phyloP scores from a whole-genome alignment of 2,888 invertebrate genomes.

The Tipula unca region DNA sequence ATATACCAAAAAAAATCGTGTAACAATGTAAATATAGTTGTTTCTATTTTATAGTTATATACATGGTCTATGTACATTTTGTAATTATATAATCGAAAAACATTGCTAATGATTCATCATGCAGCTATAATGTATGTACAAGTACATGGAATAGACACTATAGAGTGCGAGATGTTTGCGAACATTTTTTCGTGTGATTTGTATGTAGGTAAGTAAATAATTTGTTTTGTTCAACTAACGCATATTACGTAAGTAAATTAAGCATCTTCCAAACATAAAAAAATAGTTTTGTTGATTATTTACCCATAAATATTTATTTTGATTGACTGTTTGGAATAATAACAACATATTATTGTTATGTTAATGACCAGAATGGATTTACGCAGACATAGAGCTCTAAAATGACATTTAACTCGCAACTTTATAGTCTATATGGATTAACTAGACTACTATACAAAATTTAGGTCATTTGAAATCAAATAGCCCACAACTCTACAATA shows the following conservation, averaged over 20 bases:
- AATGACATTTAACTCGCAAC: neutral
- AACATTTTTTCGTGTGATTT: neutral
- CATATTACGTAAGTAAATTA: neutral
- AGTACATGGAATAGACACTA: neutral
- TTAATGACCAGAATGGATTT: neutral
- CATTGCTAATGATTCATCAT: neutral
- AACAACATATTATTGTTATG: neutral
- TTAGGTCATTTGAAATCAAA: neutral
- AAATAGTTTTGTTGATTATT: neutral
- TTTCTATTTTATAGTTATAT: neutral
- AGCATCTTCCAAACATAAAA: neutral
- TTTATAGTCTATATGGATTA: neutral
- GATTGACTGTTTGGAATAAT: neutral
- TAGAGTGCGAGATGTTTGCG: neutral
- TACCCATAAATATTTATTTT: neutral
- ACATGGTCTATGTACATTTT: neutral
- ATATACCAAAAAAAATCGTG: neutral
- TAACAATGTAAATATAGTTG: neutral
- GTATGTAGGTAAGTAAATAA: neutral
- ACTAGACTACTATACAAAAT: neutral
- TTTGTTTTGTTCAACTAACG: neutral
- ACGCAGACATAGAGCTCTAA: neutral
- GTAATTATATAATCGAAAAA: neutral
- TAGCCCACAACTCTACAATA: neutral
- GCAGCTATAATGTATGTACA: neutral